A percentile compares a stretch with the other conserved stretches of the same genome.
Evolutionary conservation across 2,113 vertebrate genomes (phyloP).

Genomic region (Mobula birostris): DNA sequence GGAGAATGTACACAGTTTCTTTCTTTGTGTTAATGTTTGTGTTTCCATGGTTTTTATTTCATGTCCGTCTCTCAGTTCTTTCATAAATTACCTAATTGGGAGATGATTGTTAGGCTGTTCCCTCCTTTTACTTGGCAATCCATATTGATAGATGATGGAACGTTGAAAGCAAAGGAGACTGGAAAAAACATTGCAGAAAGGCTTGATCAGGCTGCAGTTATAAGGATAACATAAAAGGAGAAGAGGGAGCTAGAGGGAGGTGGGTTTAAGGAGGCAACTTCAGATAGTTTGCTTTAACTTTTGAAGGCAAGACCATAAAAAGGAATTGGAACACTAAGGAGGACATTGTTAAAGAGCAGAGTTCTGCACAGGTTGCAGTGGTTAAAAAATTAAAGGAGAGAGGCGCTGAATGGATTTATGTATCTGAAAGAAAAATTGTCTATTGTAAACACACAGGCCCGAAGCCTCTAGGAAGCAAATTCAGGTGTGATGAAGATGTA

Average conservation of each 20-base stretch:
- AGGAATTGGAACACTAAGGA: no score
- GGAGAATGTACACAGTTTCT: background rate
- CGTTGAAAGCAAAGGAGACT: background rate
- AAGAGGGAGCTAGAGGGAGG: background rate
- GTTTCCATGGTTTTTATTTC: background rate
- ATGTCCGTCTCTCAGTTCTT: background rate
- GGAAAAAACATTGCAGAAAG: background rate
- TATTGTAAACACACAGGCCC: no score
- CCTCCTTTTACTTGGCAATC: background rate
- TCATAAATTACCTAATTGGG: background rate
- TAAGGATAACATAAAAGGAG: no score
- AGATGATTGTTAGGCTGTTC: background rate
- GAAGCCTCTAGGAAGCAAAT: no score
- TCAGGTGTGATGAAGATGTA: no score
- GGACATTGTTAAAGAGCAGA: no score
- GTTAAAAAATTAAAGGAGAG: no score
- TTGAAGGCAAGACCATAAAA: no score
- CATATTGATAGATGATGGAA: background rate
- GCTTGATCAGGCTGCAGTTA: background rate
- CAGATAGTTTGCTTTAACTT: background rate
- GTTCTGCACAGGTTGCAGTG: no score
- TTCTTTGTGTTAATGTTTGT: background rate
- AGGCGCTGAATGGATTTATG: no score
- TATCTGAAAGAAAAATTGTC: no score
- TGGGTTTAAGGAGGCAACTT: background rate